Percentiles rank a stretch among this genome's conserved stretches.
Conservation (phyloP, 2,888 invertebrate genomes). For the Apodemia duryi region DNA sequence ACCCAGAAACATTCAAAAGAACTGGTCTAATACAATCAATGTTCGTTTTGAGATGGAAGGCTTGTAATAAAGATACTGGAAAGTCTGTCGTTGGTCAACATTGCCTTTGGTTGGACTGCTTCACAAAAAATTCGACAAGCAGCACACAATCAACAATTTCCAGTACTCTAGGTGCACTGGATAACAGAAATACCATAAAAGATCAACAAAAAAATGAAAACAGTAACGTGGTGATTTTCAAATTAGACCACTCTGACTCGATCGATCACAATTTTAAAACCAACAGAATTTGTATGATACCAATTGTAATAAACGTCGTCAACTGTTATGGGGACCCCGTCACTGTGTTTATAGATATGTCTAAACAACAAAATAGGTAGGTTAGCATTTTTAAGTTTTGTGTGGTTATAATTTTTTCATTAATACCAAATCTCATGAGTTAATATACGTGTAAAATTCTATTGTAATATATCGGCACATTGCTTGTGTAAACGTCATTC, state of each 20-base stretch:
- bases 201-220: constrained; percentile 48
- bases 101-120: constrained; percentile 81
- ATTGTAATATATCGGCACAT: no score
- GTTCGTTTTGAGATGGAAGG: constrained; percentile 76
- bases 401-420: no score
- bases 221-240: constrained; percentile 78
- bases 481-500: no score
- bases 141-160: constrained; percentile 28
- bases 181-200: constrained; percentile 28
- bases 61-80: constrained; percentile 75
- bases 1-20: constrained; percentile 33
- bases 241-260: constrained; percentile 77
- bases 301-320: constrained; percentile 83
- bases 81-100: constrained; percentile 84
- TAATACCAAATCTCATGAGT: no score
- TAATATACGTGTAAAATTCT: no score
- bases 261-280: constrained; percentile 82
- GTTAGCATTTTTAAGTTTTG: constrained; percentile 23
- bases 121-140: constrained; percentile 55
- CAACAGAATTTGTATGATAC: constrained; percentile 82
- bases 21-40: constrained; percentile 64
- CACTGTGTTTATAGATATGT: constrained; percentile 80
- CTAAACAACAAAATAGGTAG: constrained; percentile 79
- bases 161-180: constrained; percentile 15
- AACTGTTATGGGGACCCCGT: constrained; percentile 81